A percentile compares a stretch with the other conserved stretches of the same genome.
Evolutionary conservation across 1,140 invertebrate genomes (phyloP).

Genomic region (Hetaerina americana): DNA sequence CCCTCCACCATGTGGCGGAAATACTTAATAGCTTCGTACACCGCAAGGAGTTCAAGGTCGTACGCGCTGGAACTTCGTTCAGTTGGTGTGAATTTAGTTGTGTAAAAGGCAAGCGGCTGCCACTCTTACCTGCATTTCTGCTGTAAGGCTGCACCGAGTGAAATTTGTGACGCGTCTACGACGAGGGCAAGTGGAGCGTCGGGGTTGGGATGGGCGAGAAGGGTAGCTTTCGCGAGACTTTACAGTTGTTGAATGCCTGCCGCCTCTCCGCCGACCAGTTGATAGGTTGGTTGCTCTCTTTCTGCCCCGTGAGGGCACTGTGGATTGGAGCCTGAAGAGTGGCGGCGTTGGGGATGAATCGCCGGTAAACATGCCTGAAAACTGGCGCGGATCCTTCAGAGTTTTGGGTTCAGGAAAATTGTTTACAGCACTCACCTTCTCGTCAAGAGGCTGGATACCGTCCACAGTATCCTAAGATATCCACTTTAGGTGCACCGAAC

Average conservation of each 20-base stretch:
- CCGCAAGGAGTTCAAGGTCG: slow-evolving; percentile 21
- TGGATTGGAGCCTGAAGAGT: slow-evolving; percentile 8
- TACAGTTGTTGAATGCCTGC: too few species aligned
- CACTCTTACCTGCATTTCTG: slow-evolving; percentile 10
- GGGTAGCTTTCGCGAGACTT: slow-evolving; percentile 1
- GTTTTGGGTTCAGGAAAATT: slow-evolving; percentile 21
- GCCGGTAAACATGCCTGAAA: slow-evolving; percentile 28
- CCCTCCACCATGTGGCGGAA: slow-evolving; percentile 22
- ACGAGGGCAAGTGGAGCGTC: neutral
- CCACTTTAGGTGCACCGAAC: too few species aligned
- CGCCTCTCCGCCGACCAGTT: slow-evolving; percentile 20
- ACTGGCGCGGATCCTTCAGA: slow-evolving; percentile 22
- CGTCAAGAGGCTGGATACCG: too few species aligned
- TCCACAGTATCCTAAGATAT: too few species aligned
- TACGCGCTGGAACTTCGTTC: slow-evolving; percentile 22
- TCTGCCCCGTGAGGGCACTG: too few species aligned
- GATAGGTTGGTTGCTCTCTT: too few species aligned
- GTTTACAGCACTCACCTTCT: slow-evolving; percentile 14
- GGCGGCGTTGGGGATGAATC: slow-evolving; percentile 20
- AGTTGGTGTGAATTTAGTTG: slow-evolving; percentile 7
- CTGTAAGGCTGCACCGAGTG: slow-evolving; percentile 13
- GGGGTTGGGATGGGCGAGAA: slow-evolving; percentile 4
- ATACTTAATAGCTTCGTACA: slow-evolving; percentile 21
- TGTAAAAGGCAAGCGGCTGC: slow-evolving; percentile 14
- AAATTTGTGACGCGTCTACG: neutral